Evolutionary conservation across 2,797 vertebrate species (phyloP), one percentile per base, ranked within the genome.

Genomic region (Tapera naevia): DNA sequence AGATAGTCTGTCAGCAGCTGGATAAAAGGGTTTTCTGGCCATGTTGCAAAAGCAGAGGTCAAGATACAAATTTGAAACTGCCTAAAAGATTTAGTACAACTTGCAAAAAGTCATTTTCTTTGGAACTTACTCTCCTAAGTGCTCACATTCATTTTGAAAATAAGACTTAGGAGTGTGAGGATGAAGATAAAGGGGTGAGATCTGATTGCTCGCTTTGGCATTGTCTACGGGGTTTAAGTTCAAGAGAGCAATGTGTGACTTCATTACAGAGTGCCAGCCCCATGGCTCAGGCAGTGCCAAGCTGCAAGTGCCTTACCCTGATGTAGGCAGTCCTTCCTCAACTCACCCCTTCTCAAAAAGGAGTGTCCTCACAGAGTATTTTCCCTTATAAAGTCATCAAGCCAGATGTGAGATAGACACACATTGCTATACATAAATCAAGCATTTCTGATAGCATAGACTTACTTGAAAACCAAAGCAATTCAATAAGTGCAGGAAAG

Each of bases 51-150:
- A 67, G 71, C 37, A 71, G 23, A 86, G 11, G 13, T 85, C 71
- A 85, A 82, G 64, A 80, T 85, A 71, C 24, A 58, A 5, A 57
- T 71, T 57, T 71, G 65, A 65, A 83, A 51, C 72, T 74, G 53
- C 21, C 61, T 33, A 85, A 85, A 50, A 39, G 23, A 35, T 73
- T 72, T 80, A 72, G 28, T 45, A 30, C 24, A n/a, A 39, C 64
- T 93, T 84, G 30, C 66, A 84, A 53, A 90, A 53, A 51, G n/a
- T 30, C 4, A n/a, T 86, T 84, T 94, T 94, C n/a, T 33, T 30
- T 45, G 43, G 15, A 39, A 33, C 32, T 73, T 72, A 39, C 37
- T 75, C 19, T 76, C 19, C 4, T 70, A 70, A 90, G n/a, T 30
- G 8, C 33, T 80, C 50, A 41, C 23, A n/a, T 22, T 92, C 43